These are phyloP conservation scores for Tragelaphus imberbis DNA, from an alignment of 2,113 vertebrate genomes.

Conservation along the genomic window DNA sequence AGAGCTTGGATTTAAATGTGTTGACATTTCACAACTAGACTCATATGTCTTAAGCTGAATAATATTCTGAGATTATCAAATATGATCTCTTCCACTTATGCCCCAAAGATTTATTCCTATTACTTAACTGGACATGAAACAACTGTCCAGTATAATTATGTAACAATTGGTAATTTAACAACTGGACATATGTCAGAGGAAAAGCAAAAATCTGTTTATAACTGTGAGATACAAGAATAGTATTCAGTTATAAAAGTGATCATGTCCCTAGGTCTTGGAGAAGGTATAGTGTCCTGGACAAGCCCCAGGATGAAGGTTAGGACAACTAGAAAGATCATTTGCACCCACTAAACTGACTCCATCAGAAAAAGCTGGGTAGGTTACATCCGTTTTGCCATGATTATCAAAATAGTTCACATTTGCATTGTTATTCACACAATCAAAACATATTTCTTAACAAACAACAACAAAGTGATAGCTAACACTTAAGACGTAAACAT, in stretches of 20 bases:
- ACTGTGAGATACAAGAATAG: background rate
- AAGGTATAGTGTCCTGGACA: background rate
- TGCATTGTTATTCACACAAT: background rate
- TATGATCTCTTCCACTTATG: conserved; percentile 54
- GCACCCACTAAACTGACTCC: background rate
- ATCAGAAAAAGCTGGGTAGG: background rate
- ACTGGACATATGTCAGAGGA: conserved; percentile 20
- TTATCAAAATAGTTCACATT: conserved; percentile 25
- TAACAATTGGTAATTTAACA: conserved; percentile 20
- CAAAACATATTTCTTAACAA: background rate
- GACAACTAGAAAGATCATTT: background rate
- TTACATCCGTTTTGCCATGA: background rate
- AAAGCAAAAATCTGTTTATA: conserved; percentile 23
- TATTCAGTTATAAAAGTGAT: background rate
- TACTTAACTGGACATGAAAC: conserved; percentile 19
- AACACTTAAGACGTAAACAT: conserved; percentile 15
- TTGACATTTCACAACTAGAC: conserved; percentile 62
- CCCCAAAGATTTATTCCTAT: conserved; percentile 30
- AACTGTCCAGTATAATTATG: background rate
- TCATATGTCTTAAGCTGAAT: conserved; percentile 50
- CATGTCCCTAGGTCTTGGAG: background rate
- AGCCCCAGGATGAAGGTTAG: background rate
- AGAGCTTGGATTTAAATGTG: conserved; percentile 55
- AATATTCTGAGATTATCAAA: conserved; percentile 47
- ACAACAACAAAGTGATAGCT: background rate